A percentile compares a stretch with the other conserved stretches of the same genome.
Conservation (phyloP, 2,888 invertebrate genomes). For the Caenorhabditis macrosperma region DNA sequence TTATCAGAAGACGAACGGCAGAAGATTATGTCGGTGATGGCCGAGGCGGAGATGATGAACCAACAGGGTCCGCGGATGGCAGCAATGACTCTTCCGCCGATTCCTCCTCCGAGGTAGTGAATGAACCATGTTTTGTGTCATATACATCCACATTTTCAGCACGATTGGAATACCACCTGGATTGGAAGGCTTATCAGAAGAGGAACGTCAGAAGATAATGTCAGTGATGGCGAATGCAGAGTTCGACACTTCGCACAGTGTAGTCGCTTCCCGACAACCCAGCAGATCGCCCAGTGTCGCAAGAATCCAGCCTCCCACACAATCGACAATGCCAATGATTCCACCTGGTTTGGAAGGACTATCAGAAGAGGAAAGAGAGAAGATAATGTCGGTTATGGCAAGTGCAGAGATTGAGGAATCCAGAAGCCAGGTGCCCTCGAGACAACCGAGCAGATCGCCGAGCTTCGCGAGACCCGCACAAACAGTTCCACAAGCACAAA, state of each 20-base stretch:
- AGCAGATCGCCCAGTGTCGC: slow-evolving; percentile 44
- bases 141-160: slow-evolving; percentile 2
- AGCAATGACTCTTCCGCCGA: slow-evolving; percentile 19
- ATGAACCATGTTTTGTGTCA: background rate
- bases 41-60: slow-evolving; percentile 74
- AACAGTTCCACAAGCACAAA: background rate
- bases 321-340: slow-evolving; percentile 7
- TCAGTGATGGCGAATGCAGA: slow-evolving; percentile 82
- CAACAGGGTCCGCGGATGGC: slow-evolving; percentile 9
- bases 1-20: slow-evolving; percentile 84
- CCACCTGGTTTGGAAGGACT: slow-evolving; percentile 80
- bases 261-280: slow-evolving; percentile 33
- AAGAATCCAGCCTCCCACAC: slow-evolving; percentile 10
- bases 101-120: slow-evolving; percentile 18
- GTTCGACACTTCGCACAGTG: slow-evolving; percentile 24
- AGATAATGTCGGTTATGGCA: slow-evolving; percentile 85
- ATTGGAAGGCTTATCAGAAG: slow-evolving; percentile 82
- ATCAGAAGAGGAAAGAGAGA: slow-evolving; percentile 83
- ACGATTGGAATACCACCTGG: slow-evolving; percentile 70
- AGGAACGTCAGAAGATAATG: slow-evolving; percentile 84
- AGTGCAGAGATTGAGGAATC: slow-evolving; percentile 82
- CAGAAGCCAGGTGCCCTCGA: slow-evolving; percentile 29
- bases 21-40: slow-evolving; percentile 84
- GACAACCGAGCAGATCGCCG: slow-evolving; percentile 44
- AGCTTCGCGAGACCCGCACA: slow-evolving; percentile 31